A percentile compares a stretch with the other conserved stretches of the same genome.
These are phyloP conservation scores for Trachops cirrhosus DNA, from an alignment of 2,797 vertebrate genomes.

Conservation along the genomic window DNA sequence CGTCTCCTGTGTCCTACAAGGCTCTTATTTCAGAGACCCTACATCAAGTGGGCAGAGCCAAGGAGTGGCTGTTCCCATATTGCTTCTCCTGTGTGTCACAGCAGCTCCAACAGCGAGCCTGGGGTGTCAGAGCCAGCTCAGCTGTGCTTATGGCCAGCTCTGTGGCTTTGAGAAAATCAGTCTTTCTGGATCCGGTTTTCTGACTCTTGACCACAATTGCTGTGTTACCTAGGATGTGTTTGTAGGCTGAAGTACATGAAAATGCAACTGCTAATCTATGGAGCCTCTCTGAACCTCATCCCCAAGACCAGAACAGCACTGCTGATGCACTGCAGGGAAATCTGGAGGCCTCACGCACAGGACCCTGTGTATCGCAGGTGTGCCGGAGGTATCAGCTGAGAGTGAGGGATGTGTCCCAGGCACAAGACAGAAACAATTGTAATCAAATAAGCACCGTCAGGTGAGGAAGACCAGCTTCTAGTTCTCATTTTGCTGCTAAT, in stretches of 20 bases:
- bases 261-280: background rate
- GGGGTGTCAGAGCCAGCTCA: too few species aligned
- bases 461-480: background rate
- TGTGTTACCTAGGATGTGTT: background rate
- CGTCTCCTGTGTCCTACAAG: background rate
- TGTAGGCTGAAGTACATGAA: background rate
- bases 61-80: background rate
- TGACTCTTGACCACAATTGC: background rate
- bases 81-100: background rate
- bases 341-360: background rate
- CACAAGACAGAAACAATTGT: background rate
- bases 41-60: too few species aligned
- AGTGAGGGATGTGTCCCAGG: background rate
- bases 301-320: background rate
- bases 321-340: background rate
- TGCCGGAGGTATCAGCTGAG: accelerated
- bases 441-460: background rate
- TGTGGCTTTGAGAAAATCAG: background rate
- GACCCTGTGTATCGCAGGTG: accelerated
- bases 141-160: background rate
- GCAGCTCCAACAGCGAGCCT: background rate
- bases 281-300: background rate
- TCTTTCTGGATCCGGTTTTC: background rate
- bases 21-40: background rate
- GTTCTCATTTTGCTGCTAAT: background rate